A percentile compares a stretch with the other conserved stretches of the same genome.
phyloP scores from a whole-genome alignment of 1,140 invertebrate species.

The Cyclargus thomasi region DNA sequence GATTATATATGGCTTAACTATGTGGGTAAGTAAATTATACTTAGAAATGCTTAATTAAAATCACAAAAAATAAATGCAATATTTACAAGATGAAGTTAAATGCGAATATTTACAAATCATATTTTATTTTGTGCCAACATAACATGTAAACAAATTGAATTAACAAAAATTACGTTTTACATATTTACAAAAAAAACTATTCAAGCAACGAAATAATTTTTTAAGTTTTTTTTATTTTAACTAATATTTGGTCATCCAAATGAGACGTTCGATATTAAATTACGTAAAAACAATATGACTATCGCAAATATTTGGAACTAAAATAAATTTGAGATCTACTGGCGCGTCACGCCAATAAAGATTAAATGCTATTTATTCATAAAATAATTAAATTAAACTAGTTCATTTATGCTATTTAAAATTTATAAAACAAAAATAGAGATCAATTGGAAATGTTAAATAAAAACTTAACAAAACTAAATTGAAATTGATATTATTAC shows the following conservation, averaged over 20 bases:
- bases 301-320: conserved; percentile 67
- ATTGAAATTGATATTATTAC: conserved; percentile 21
- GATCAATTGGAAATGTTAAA: conserved; percentile 69
- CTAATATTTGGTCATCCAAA: conserved; percentile 67
- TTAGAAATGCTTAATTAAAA: conserved; percentile 50
- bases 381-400: conserved; percentile 64
- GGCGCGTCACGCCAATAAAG: conserved; percentile 35
- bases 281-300: conserved; percentile 52
- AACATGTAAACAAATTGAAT: conserved; percentile 33
- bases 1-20: conserved; percentile 60
- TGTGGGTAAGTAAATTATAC: conserved; percentile 39
- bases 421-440: conserved; percentile 61
- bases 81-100: conserved; percentile 54
- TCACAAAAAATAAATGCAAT: conserved; percentile 69
- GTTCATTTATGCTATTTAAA: conserved; percentile 41
- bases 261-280: conserved; percentile 26
- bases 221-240: conserved; percentile 33
- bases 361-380: conserved; percentile 41
- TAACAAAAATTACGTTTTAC: conserved; percentile 34
- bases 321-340: conserved; percentile 67
- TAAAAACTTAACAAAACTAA: conserved; percentile 65
- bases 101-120: conserved; percentile 30
- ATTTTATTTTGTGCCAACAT: conserved; percentile 44
- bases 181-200: conserved; percentile 32
- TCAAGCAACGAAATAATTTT: conserved; percentile 31